phyloP scores from a whole-genome alignment of 2,113 vertebrate genomes.

The Chloebia gouldiae region DNA sequence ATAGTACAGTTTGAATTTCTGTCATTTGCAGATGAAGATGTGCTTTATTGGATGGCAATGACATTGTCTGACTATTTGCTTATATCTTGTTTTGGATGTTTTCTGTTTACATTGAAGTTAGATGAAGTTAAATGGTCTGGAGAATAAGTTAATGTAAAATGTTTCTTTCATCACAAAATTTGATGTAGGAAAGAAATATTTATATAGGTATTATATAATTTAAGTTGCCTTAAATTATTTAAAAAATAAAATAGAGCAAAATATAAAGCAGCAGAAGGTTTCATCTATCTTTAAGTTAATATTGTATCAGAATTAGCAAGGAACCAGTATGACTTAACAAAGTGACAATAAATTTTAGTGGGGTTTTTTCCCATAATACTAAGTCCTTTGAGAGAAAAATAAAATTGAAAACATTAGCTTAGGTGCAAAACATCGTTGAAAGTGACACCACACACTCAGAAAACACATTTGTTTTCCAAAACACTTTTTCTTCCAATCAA shows the following conservation, averaged over 20 bases:
- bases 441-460: background rate
- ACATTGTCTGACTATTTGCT: background rate
- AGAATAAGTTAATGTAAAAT: background rate
- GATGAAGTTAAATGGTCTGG: background rate
- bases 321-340: background rate
- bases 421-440: background rate
- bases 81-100: background rate
- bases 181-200: background rate
- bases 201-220: background rate
- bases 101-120: background rate
- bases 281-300: background rate
- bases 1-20: background rate
- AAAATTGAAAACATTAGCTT: background rate
- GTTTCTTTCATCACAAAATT: background rate
- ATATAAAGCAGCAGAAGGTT: background rate
- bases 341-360: background rate
- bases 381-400: background rate
- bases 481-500: background rate
- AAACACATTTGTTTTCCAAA: background rate
- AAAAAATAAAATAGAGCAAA: background rate
- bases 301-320: background rate
- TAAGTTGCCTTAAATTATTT: background rate
- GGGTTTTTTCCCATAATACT: rapidly evolving
- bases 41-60: background rate
- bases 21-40: background rate